phyloP scores from a whole-genome alignment of 35 echinoderm and acorn worm genomes.

The Stichopus chloronotus region DNA sequence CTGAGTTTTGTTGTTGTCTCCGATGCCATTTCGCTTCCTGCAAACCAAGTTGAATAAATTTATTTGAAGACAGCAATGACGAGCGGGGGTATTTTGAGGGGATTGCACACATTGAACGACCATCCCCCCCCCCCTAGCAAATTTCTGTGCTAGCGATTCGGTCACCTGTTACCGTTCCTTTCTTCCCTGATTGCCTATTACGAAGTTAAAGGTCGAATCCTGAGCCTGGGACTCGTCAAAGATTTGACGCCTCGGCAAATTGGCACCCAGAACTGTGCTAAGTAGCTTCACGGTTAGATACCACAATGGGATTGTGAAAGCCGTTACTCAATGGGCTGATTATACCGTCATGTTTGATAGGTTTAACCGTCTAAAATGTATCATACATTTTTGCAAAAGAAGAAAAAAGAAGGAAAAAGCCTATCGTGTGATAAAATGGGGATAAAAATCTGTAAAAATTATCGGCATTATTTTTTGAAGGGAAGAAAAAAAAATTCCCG shows the following conservation, averaged over 20 bases:
- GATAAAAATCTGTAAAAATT: slow-evolving; percentile 1
- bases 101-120: no score
- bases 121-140: neutral
- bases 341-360: slow-evolving; percentile 33
- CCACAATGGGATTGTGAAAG: neutral
- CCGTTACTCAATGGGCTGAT: neutral
- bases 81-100: no score
- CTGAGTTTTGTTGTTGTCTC: no score
- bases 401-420: neutral
- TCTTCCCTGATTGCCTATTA: neutral
- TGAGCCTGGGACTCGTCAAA: slow-evolving; percentile 6
- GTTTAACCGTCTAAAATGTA: neutral
- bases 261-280: slow-evolving; percentile 6
- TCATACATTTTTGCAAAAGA: neutral
- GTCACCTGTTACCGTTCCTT: neutral
- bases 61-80: no score
- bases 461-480: neutral
- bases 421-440: neutral
- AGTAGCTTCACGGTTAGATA: neutral
- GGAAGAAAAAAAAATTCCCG: neutral
- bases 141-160: neutral
- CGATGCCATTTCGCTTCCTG: no score
- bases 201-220: neutral
- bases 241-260: slow-evolving; percentile 14
- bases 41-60: no score